Base-by-base conservation (phyloP, 2,888 invertebrate genomes). In the Dysmachus trigonus region DNA sequence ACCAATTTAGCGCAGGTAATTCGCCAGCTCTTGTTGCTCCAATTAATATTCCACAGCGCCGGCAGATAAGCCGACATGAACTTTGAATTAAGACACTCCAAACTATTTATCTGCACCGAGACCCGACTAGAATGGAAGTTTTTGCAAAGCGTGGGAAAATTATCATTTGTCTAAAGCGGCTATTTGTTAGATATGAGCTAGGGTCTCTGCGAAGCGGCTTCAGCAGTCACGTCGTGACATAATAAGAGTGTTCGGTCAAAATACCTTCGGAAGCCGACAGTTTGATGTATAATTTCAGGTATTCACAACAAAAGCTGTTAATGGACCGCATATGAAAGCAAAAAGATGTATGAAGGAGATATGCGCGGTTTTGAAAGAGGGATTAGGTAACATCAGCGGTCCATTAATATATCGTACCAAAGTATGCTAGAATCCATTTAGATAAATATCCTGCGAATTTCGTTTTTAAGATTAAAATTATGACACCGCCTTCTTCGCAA, bases 1-100 rank as follows among this genome's bases (percentile, higher is more conserved):
- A 85, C 51, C 85, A 85, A 85, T 85, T 85, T 85, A 76, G 74
- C 76, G 27, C 38, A 33, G 38, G 85, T 62, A 51, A 76, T 85
- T 62, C 85, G 85, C 74, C 22, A 74, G 76, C 85, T 53, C 76
- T 85, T 85, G 85, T 85, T 85, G 85, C 76, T 85, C 85, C 85
- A 85, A 85, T 85, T 85, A 85, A 85, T 85, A 85, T 73, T 76
- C 85, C 30, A 27, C 47, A 33, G 30, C 33, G 47, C 51, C 51
- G 62, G 33, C n/a, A 85, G 76, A 85, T 85, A 85, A 76, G 85
- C 51, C 33, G 31, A 85, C 85, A 85, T 85, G 85, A 85, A 85
- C 85, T 85, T 76, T 85, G 76, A 74, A 85, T 85, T 85, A 76
- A 85, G 30, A 53, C 82, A 82, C 82, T 82, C 71, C 18, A 15